phyloP scores from a whole-genome alignment of 23 tunicate species.

The Oikopleura vanhoeffeni region DNA sequence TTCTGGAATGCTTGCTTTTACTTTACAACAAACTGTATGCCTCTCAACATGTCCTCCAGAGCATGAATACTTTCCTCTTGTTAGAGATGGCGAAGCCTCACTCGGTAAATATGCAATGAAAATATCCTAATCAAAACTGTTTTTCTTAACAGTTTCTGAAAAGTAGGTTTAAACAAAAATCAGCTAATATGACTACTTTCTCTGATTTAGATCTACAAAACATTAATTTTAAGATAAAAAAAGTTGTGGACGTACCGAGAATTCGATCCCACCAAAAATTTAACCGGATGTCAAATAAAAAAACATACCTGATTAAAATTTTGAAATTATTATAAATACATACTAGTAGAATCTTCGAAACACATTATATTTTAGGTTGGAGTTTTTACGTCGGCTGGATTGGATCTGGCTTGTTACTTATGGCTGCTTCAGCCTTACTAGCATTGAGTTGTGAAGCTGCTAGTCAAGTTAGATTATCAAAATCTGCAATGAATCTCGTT shows the following conservation, averaged over 20 bases:
- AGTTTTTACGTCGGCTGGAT: neutral
- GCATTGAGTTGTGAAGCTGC: neutral
- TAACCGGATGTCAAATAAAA: too few species aligned
- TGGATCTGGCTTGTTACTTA: neutral
- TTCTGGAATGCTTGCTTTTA: neutral
- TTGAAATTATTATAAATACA: too few species aligned
- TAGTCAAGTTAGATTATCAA: neutral
- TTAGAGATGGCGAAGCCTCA: neutral
- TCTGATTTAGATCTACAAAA: too few species aligned
- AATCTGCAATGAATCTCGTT: neutral
- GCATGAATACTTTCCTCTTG: slow-evolving; percentile 5
- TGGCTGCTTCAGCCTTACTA: slow-evolving; percentile 12
- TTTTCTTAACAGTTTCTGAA: too few species aligned
- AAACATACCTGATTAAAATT: too few species aligned
- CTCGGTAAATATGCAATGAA: neutral
- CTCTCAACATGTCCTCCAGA: neutral
- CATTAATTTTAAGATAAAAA: too few species aligned
- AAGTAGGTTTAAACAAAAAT: too few species aligned
- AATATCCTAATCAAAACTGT: neutral
- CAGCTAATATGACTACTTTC: too few species aligned
- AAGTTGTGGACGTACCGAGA: too few species aligned
- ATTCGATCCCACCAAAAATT: too few species aligned
- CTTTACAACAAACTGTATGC: neutral
- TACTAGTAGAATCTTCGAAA: too few species aligned
- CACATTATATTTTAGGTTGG: neutral